Evolutionary conservation across 2,113 vertebrate genomes (phyloP).

Genomic region (Brachypteracias leptosomus): DNA sequence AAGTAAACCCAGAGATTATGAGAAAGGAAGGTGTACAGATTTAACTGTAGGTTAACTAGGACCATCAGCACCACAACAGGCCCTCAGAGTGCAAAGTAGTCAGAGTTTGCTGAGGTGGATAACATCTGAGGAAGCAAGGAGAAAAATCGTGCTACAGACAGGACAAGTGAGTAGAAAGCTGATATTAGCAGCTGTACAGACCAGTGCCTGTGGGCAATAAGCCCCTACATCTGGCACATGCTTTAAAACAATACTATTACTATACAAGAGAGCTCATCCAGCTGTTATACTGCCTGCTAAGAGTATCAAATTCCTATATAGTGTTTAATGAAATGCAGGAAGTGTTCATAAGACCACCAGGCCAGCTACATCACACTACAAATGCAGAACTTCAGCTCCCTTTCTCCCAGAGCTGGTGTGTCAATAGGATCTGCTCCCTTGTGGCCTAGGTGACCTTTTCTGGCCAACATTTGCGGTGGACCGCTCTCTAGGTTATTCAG

Average conservation of each 20-base stretch:
- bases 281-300: constrained; percentile 57
- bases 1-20: not conserved
- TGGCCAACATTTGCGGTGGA: not conserved
- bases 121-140: not conserved
- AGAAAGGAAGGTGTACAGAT: not conserved
- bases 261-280: constrained; percentile 61
- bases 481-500: not conserved
- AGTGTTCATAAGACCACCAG: constrained; percentile 31
- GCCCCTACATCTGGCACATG: constrained; percentile 44
- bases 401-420: not conserved
- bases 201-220: constrained; percentile 41
- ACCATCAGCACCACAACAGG: not conserved
- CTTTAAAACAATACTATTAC: constrained; percentile 54
- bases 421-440: not conserved
- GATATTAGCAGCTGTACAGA: constrained; percentile 59
- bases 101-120: not conserved
- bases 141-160: not conserved
- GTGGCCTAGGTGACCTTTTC: not conserved
- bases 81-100: not conserved
- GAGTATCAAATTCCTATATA: constrained; percentile 44
- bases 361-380: not conserved
- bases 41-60: not conserved
- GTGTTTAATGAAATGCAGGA: constrained; percentile 34
- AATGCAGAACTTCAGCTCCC: not conserved
- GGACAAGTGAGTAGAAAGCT: not conserved